Base-by-base conservation (phyloP, 2,888 invertebrate genomes). In the Odiellus spinosus region DNA sequence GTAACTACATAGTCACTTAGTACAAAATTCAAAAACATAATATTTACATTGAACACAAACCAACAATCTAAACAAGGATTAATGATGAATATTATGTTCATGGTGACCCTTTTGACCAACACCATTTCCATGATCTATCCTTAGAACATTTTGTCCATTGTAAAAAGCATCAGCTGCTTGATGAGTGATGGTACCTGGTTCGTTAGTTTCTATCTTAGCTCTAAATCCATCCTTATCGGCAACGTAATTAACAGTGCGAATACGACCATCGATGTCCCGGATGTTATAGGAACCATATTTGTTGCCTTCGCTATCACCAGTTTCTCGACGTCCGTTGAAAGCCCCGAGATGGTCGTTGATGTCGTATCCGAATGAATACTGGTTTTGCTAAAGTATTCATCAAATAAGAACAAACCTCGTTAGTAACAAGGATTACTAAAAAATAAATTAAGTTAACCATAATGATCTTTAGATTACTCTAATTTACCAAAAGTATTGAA, bases 361-460 rank as follows among this genome's bases (percentile, higher is more conserved):
- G 15, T 50, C 47, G 19, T 50, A 50, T 11, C 44, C 50, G 32
- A 50, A 50, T 12, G 36, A 41, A 40, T 50, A 50, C 26, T 26
- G 26, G 26, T 26, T 26, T 26, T 26, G 5, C 26, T 26, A 26
- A n/a, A 26, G 26, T 26, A 26, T n/a, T n/a, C n/a, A n/a, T n/a
- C n/a, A n/a, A n/a, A n/a, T n/a, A n/a, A n/a, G n/a, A n/a, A n/a
- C n/a, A n/a, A n/a, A n/a, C n/a, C n/a, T n/a, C n/a, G n/a, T n/a
- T n/a, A n/a, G n/a, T n/a, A n/a, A n/a, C n/a, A n/a, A n/a, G n/a
- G n/a, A n/a, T n/a, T n/a, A n/a, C n/a, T n/a, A n/a, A n/a, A n/a
- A n/a, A n/a, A n/a, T n/a, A n/a, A n/a, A n/a, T n/a, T n/a, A n/a
- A n/a, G n/a, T n/a, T n/a, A n/a, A n/a, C n/a, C n/a, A n/a, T n/a